These are phyloP conservation scores for Danio jaintianensis DNA, from an alignment of 2,797 vertebrate genomes.

Conservation along the genomic window DNA sequence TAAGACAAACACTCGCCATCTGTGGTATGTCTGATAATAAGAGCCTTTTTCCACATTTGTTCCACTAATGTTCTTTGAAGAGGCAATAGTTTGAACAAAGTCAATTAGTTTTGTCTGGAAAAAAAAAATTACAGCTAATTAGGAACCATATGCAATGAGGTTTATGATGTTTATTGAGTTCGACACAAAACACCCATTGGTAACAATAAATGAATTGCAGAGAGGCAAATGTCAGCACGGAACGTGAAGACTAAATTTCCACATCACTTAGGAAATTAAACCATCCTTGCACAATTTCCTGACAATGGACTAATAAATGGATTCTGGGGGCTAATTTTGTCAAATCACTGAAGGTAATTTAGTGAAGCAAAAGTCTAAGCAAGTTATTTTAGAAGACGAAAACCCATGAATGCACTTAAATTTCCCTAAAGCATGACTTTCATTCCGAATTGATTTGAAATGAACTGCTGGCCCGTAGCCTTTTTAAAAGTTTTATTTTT, in stretches of 20 bases:
- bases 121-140: constrained; percentile 20
- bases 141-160: constrained; percentile 1
- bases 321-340: constrained; percentile 43
- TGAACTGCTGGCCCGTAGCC: constrained; percentile 1
- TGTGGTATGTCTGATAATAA: constrained; percentile 40
- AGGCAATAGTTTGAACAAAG: constrained; percentile 37
- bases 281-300: constrained; percentile 3
- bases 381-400: constrained; percentile 35
- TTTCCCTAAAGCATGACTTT: constrained; percentile 38
- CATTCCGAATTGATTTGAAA: constrained; percentile 24
- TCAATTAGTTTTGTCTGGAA: constrained; percentile 34
- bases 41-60: constrained; percentile 30
- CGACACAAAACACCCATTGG: constrained; percentile 30
- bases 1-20: constrained; percentile 49
- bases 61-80: constrained; percentile 43
- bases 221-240: constrained; percentile 24
- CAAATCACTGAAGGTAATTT: constrained; percentile 41
- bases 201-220: constrained; percentile 27
- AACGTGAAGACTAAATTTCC: constrained; percentile 11
- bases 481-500: not conserved
- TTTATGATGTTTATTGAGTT: constrained; percentile 45
- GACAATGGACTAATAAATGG: constrained; percentile 42
- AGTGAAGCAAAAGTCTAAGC: constrained; percentile 19
- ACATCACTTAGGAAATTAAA: constrained; percentile 35
- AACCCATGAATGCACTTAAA: constrained; percentile 4